Base-by-base conservation (phyloP, 1,140 invertebrate genomes). In the Danaus plexippus region DNA sequence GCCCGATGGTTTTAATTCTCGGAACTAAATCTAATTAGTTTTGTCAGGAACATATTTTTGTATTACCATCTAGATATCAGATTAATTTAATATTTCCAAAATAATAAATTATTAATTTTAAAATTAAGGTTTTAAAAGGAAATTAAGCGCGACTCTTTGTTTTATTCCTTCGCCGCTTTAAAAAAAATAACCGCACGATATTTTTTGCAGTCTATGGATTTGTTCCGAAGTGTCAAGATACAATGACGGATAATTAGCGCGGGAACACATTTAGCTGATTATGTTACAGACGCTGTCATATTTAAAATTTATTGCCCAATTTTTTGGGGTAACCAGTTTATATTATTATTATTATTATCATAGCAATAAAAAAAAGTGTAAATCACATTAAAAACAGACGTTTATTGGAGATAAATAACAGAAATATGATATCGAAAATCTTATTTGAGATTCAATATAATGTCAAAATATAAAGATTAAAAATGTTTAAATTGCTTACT, bases 181-280 rank as follows among this genome's bases (percentile, higher is more conserved):
- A 32, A 32, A 32, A 32, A 32, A 32, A 7, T 7, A 7, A 32
- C 22, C 22, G 22, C 1, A 32, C 2, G 5, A 44, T 54, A 44
- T 54, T 61, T 68, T 69, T 66, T 58, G 15, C 52, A 15, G 45
- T 50, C 32, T 55, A 63, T 43, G 63, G 59, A 65, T 67, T 65
- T 61, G 61, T 56, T 56, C 43, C n/a, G 52, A 71, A 71, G 76
- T 75, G 76, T 75, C 71, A 75, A 75, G 58, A 67, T 64, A 64
- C 69, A 61, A 64, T 54, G 62, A 67, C 63, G 71, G 54, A 57
- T 71, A 72, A 80, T 80, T 80, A 75, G 75, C 64, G 43, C 45
- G 46, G 51, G 59, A 60, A 69, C 74, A 75, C 66, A 74, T 77
- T 77, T 73, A 51, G 22, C 57, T 71, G 70, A 71, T 79, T 73